Conservation (phyloP, 2,797 vertebrate species). For the Pagetopsis macropterus region DNA sequence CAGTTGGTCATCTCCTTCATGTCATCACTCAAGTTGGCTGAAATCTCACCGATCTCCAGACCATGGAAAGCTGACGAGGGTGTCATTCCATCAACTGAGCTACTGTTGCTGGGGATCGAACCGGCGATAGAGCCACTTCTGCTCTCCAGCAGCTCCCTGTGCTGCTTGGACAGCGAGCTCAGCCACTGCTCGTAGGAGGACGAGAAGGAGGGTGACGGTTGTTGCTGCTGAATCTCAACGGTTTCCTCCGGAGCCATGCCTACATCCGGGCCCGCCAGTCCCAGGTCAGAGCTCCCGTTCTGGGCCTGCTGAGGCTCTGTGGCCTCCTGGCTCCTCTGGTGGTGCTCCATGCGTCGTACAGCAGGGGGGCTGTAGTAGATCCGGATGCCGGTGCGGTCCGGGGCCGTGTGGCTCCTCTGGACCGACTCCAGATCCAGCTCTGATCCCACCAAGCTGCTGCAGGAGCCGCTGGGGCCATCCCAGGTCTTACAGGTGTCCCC, state of each 20-base stretch:
- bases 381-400: conserved; percentile 95
- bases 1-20: conserved; percentile 99
- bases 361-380: conserved; percentile 98
- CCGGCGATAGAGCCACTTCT: conserved; percentile 57
- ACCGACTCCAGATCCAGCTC: conserved; percentile 86
- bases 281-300: conserved; percentile 82
- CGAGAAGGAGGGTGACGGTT: conserved; percentile 51
- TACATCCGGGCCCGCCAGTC: conserved; percentile 75
- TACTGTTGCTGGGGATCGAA: conserved; percentile 44
- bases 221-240: conserved; percentile 62
- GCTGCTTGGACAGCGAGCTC: conserved; percentile 92
- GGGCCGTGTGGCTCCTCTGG: conserved; percentile 95
- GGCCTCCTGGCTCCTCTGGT: conserved; percentile 62
- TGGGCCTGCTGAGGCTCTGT: conserved; percentile 80
- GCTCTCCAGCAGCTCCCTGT: conserved; percentile 89
- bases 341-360: conserved; percentile 88
- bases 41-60: conserved; percentile 89
- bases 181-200: conserved; percentile 94
- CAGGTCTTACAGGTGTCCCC: conserved; percentile 83
- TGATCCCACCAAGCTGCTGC: conserved; percentile 74
- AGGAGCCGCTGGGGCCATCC: conserved; percentile 84
- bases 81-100: conserved; percentile 62
- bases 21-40: conserved; percentile 96
- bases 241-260: conserved; percentile 47
- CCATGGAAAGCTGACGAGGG: conserved; percentile 81